A percentile compares a stretch with the other conserved stretches of the same genome.
phyloP scores from a whole-genome alignment of 1,140 invertebrate species.

The Anoplolepis gracilipes region DNA sequence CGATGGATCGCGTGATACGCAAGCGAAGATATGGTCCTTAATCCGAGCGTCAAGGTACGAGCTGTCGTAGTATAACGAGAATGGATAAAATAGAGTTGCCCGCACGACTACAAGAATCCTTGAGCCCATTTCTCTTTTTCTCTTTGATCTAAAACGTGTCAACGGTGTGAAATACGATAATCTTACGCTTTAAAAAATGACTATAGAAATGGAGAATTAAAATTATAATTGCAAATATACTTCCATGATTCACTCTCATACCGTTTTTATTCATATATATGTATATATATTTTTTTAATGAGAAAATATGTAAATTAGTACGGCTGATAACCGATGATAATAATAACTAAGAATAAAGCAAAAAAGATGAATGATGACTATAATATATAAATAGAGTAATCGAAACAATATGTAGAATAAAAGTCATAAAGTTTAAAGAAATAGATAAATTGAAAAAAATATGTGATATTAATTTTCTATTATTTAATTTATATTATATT shows the following conservation, averaged over 20 bases:
- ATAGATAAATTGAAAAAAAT: not conserved
- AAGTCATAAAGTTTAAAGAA: not conserved
- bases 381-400: not conserved
- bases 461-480: not conserved
- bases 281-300: not conserved
- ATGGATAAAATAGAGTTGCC: not conserved
- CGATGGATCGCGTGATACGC: not conserved
- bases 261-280: not conserved
- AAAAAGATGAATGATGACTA: not conserved
- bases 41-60: not conserved
- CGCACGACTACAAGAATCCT: conserved; percentile 3
- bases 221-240: not conserved
- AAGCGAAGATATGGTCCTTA: conserved; percentile 11
- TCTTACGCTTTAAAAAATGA: not conserved
- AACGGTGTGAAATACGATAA: not conserved
- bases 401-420: not conserved
- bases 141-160: not conserved
- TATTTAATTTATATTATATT: too few relatives aligned
- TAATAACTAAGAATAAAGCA: not conserved
- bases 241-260: not conserved
- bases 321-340: not conserved
- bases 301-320: not conserved
- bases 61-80: not conserved
- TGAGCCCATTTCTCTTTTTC: conserved; percentile 29
- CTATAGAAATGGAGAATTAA: not conserved